These are phyloP conservation scores for Amblyopsis hoosieri DNA, from an alignment of 2,797 vertebrate species.

Conservation along the genomic window DNA sequence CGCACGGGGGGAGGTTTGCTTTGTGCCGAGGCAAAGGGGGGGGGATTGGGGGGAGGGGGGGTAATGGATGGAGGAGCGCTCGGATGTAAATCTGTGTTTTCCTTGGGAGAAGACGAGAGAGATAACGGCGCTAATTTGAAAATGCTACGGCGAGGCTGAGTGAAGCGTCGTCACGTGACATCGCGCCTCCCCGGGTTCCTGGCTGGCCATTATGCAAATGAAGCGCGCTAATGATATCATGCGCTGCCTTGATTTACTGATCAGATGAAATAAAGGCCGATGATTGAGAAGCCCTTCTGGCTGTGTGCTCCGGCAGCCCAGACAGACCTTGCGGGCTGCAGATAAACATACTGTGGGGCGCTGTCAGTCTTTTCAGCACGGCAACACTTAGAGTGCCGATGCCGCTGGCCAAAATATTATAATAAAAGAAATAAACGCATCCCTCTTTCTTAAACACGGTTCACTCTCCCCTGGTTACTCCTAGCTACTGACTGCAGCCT, in stretches of 20 bases:
- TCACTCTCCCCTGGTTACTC: background rate
- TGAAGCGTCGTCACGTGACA: slow-evolving; percentile 49
- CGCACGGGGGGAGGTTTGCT: too few relatives aligned
- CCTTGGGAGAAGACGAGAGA: slow-evolving; percentile 54
- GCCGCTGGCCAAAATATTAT: too few relatives aligned
- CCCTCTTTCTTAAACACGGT: too few relatives aligned
- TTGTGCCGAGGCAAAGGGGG: slow-evolving; percentile 5
- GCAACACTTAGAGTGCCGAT: too few relatives aligned
- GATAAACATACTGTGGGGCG: too few relatives aligned
- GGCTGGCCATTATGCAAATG: slow-evolving; percentile 43
- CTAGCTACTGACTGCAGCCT: background rate
- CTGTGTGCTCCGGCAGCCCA: too few relatives aligned
- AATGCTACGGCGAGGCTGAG: slow-evolving; percentile 48
- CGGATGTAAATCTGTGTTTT: slow-evolving; percentile 44
- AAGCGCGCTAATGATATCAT: slow-evolving; percentile 33
- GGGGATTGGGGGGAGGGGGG: slow-evolving; percentile 8
- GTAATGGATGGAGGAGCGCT: slow-evolving; percentile 11
- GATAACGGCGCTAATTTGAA: slow-evolving; percentile 54
- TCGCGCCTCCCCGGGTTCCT: slow-evolving; percentile 41
- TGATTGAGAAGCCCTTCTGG: slow-evolving; percentile 38
- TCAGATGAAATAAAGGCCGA: slow-evolving; percentile 40
- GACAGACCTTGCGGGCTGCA: slow-evolving; percentile 12
- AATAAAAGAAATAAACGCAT: too few relatives aligned
- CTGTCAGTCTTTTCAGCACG: too few relatives aligned
- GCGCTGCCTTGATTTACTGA: slow-evolving; percentile 51